Conservation (phyloP, 2,888 invertebrate species). For the Eudemis profundana region DNA sequence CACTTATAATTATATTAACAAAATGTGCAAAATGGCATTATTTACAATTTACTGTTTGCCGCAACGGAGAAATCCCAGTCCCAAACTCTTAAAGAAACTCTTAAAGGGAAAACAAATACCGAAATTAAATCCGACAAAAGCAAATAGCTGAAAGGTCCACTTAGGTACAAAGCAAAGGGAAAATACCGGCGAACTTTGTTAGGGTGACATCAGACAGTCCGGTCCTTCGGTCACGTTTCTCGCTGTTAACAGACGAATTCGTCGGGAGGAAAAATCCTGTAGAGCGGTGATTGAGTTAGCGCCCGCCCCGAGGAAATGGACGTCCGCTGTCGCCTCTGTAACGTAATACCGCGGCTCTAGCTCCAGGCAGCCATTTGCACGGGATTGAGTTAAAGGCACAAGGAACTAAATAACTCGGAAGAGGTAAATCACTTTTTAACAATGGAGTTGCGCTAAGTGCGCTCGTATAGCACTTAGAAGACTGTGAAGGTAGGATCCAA, state of each 20-base stretch:
- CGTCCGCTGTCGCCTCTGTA: constrained; percentile 72
- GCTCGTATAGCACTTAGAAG: background rate
- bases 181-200: constrained; percentile 61
- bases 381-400: constrained; percentile 65
- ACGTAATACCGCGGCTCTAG: constrained; percentile 66
- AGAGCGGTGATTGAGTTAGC: constrained; percentile 76
- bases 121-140: constrained; percentile 35
- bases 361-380: constrained; percentile 65
- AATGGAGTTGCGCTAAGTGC: background rate
- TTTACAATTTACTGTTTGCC: background rate
- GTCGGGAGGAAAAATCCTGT: constrained; percentile 68
- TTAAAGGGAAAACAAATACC: constrained; percentile 27
- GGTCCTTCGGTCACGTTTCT: constrained; percentile 56
- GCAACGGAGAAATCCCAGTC: background rate
- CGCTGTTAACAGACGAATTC: constrained; percentile 51
- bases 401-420: constrained; percentile 37
- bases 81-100: constrained; percentile 21
- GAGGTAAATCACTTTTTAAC: constrained; percentile 13
- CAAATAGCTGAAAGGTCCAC: constrained; percentile 43
- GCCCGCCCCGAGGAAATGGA: constrained; percentile 69
- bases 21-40: too few species aligned
- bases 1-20: too few species aligned
- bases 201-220: constrained; percentile 57
- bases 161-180: constrained; percentile 50
- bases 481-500: too few species aligned